Evolutionary conservation across 2,888 invertebrate genomes (phyloP), one percentile per base, ranked within the genome.

Genomic region (Apoda limacodes): DNA sequence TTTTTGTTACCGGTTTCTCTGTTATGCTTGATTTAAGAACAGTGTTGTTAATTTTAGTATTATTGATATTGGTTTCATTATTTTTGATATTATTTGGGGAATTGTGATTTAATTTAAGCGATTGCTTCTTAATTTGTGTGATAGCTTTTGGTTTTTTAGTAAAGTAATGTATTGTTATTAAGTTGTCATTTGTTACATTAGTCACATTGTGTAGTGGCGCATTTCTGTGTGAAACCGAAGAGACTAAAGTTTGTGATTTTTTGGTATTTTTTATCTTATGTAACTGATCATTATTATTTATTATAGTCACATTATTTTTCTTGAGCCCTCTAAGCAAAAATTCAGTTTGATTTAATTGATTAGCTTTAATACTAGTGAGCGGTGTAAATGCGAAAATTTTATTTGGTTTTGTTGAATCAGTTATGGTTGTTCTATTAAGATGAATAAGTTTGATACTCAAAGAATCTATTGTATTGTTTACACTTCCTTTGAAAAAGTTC

Each of bases 71-170:
- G 0, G 46, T 50, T 28, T 49, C 43, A 34, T 52, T 57, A 34
- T 33, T 56, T 34, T 51, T 49, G 37, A 24, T 39, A 37, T 25
- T 34, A 34, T 49, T 52, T 17, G 55, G 55, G 10, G 48, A 35
- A 22, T 51, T 57, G 13, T 51, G 37, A 35, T 48, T 50, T 1
- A 33, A 20, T 24, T 48, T 43, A 22, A 60, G 37, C 2, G 38
- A 21, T 13, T 71, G 71, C 49, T 74, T 74, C 30, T 64, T 69
- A 10, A 75, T 71, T 60, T 75, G 75, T 14, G 62, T 68, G 4
- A 57, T 45, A 5, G 55, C 34, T 57, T 71, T 78, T 11, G 74
- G 74, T 48, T 78, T 80, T 28, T 76, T 76, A 9, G 74, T 75
- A 41, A 71, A 55, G 13, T 71, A 66, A 37, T 74, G 71, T 46